Base-by-base conservation (phyloP, 1,140 invertebrate genomes). In the Aphelinus atriplicis region DNA sequence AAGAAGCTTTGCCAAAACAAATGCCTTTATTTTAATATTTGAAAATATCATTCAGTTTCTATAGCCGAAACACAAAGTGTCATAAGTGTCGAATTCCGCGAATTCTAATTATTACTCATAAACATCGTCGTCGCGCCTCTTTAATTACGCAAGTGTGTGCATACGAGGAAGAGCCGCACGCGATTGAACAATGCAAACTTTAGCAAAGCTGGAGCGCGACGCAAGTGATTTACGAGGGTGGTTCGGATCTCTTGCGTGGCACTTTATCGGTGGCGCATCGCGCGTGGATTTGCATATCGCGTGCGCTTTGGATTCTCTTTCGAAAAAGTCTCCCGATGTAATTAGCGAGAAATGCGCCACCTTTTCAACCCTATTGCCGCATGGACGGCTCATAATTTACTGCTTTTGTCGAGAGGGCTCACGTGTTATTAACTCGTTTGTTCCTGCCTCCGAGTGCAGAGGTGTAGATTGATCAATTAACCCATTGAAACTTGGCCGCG, bases 281-380 rank as follows among this genome's bases (percentile, higher is more conserved):
- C 57, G 56, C 60, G 63, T 61, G 76, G 67, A 83, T 84, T 84
- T 83, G 81, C 82, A 83, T 84, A 83, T 84, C 78, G 82, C 83
- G 79, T 84, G 83, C 73, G 45, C 26, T 26, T 26, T 26, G 26
- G 26, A 26, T 26, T 26, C 26, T 26, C 26, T 26, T 26, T 26
- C 26, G 26, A 26, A 26, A 26, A 26, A 26, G 26, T 26, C 26
- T 26, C 26, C 26, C 7, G 48, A 68, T 68, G 72, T 74, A 74
- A 74, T 74, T 68, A 74, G 43, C 50, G 47, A 53, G 48, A 73
- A 61, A 74, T 55, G 45, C 50, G 50, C 10, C 50, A 53, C 4
- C 5, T 48, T 53, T 66, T 66, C 26, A n/a, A 7, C n/a, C 47
- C 10, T 53, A 4, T 55, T 10, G 50, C 6, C 6, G 47, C 9